Evolutionary conservation across 1,140 invertebrate genomes (phyloP).

Genomic region (Ostrea denselamellosa): DNA sequence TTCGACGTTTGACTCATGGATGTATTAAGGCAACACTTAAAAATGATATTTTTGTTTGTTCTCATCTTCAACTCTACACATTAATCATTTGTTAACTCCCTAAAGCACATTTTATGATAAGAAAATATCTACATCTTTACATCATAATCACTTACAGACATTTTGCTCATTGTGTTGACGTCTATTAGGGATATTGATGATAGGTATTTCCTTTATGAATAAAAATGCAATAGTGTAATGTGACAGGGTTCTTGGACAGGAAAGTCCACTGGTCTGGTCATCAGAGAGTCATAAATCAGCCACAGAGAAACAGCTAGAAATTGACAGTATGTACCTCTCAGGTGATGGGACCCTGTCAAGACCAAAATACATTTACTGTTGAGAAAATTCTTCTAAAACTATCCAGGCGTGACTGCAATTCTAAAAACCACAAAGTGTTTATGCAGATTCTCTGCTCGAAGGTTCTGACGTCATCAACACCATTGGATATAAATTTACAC

Average conservation of each 20-base stretch:
- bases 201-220: slow-evolving; percentile 10
- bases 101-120: too few relatives aligned
- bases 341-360: background rate
- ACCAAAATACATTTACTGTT: slow-evolving; percentile 40
- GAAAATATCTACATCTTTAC: background rate
- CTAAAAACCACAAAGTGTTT: background rate
- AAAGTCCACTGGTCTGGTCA: background rate
- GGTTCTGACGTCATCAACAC: background rate
- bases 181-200: background rate
- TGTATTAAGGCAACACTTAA: too few relatives aligned
- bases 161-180: background rate
- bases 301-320: background rate
- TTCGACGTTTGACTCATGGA: too few relatives aligned
- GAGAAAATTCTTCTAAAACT: slow-evolving; percentile 25
- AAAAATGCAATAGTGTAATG: background rate
- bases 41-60: too few relatives aligned
- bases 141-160: background rate
- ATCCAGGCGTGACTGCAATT: background rate
- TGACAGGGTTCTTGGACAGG: background rate
- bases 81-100: too few relatives aligned
- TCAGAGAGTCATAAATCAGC: background rate
- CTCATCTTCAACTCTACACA: too few relatives aligned
- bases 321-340: slow-evolving; percentile 21
- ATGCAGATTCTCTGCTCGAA: background rate
- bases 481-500: background rate